Evolutionary conservation across 2,113 vertebrate species (phyloP).

Genomic region (Ibidorhyncha struthersii): DNA sequence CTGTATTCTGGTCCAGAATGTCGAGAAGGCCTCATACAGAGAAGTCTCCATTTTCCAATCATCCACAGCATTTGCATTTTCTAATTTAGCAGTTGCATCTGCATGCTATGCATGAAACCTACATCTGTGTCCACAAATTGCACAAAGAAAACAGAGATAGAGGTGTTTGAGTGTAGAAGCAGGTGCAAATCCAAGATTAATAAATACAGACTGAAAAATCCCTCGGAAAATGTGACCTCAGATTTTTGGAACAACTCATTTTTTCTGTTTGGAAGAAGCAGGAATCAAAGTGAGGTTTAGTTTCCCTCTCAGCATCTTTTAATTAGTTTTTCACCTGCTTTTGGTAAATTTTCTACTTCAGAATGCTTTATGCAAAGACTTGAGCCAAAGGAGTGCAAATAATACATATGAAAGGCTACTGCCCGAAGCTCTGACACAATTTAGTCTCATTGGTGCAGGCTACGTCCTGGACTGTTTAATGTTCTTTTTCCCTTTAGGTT

Average conservation of each 20-base stretch:
- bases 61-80: neutral
- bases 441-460: neutral
- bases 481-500: neutral
- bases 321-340: neutral
- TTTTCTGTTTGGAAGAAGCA: neutral
- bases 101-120: neutral
- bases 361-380: neutral
- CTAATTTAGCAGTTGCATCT: conserved; percentile 25
- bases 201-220: neutral
- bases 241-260: neutral
- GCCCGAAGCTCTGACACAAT: neutral
- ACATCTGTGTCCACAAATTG: conserved; percentile 35
- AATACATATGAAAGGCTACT: neutral
- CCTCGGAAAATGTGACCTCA: neutral
- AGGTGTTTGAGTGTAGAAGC: conserved; percentile 9
- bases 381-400: neutral
- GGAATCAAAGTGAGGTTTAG: neutral
- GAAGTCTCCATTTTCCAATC: neutral
- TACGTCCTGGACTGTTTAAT: neutral
- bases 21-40: neutral
- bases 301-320: neutral
- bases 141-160: neutral
- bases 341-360: neutral
- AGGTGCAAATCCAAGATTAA: conserved; percentile 40
- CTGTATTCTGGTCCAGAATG: neutral